phyloP scores from a whole-genome alignment of 35 echinoderm and acorn worm species.

The Apostichopus japonicus region DNA sequence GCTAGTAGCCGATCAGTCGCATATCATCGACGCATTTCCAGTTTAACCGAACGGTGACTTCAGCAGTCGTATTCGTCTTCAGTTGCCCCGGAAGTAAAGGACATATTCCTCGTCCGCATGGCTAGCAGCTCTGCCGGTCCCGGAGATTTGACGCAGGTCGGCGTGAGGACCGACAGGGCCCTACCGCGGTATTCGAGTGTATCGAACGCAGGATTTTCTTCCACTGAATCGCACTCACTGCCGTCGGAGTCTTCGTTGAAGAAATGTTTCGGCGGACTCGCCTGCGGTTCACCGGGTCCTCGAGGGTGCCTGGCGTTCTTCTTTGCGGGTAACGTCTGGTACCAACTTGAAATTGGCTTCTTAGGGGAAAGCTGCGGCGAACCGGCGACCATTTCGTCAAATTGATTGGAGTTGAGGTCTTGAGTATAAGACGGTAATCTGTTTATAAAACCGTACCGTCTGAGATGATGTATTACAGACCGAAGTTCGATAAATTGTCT shows the following conservation, averaged over 20 bases:
- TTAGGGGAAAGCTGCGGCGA: constrained; percentile 33
- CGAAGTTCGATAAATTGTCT: constrained; percentile 55
- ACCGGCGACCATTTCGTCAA: background rate
- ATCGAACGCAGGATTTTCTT: constrained; percentile 20
- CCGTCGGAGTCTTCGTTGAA: constrained; percentile 47
- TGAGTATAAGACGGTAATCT: constrained; percentile 44
- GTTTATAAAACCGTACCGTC: constrained; percentile 36
- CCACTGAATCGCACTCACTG: constrained; percentile 8
- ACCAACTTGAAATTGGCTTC: constrained; percentile 31
- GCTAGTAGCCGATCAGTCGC: too few species aligned
- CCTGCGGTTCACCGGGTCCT: constrained; percentile 36
- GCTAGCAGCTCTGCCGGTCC: background rate
- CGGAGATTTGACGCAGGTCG: constrained; percentile 43
- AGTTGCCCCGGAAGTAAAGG: constrained; percentile 47
- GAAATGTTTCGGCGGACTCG: constrained; percentile 54
- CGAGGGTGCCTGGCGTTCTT: constrained; percentile 27
- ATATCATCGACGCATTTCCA: background rate
- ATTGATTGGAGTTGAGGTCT: constrained; percentile 21
- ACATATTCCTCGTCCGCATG: constrained; percentile 30
- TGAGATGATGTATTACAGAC: constrained; percentile 57
- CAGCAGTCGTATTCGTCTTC: constrained; percentile 52
- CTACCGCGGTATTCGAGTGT: constrained; percentile 13
- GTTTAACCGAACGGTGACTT: background rate
- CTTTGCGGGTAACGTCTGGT: constrained; percentile 40
- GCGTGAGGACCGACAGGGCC: constrained; percentile 44